Evolutionary conservation across 2,888 invertebrate genomes (phyloP).

Genomic region (Polymixis lichenea): DNA sequence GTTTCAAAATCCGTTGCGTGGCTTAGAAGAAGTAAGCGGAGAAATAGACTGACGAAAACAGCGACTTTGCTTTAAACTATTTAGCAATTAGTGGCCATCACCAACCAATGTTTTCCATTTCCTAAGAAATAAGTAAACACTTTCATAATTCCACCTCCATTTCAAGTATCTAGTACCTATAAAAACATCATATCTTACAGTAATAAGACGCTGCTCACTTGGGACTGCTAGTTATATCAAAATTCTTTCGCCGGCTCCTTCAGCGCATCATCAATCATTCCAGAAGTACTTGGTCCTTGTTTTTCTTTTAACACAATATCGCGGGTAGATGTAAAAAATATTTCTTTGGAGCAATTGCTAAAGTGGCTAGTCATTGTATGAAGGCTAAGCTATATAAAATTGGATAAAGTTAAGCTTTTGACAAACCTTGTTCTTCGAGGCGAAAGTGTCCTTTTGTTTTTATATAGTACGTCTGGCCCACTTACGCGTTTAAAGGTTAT

Average conservation of each 20-base stretch:
- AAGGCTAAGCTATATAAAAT: not conserved
- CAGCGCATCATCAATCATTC: slow-evolving; percentile 63
- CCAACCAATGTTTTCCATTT: not conserved
- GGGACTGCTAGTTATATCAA: slow-evolving; percentile 57
- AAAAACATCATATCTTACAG: slow-evolving; percentile 47
- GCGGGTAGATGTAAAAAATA: slow-evolving; percentile 51
- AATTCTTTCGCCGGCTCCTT: slow-evolving; percentile 48
- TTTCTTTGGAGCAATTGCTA: slow-evolving; percentile 46
- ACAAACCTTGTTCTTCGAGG: not conserved
- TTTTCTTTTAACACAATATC: slow-evolving; percentile 59
- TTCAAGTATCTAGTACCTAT: slow-evolving; percentile 10
- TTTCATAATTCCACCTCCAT: not conserved
- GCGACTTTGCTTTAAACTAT: no score
- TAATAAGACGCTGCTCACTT: slow-evolving; percentile 44
- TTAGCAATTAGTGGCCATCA: not conserved
- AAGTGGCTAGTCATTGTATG: slow-evolving; percentile 42
- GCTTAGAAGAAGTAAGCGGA: no score
- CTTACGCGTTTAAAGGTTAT: no score
- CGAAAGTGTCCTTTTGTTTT: no score
- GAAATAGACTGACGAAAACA: no score
- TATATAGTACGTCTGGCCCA: no score
- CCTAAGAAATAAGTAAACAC: not conserved
- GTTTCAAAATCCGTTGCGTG: no score
- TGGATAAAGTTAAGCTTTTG: not conserved
- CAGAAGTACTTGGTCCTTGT: slow-evolving; percentile 54